Evolutionary conservation across 2,113 vertebrate species (phyloP), one percentile per base, ranked within the genome.

Genomic region (Boleophthalmus pectinirostris): DNA sequence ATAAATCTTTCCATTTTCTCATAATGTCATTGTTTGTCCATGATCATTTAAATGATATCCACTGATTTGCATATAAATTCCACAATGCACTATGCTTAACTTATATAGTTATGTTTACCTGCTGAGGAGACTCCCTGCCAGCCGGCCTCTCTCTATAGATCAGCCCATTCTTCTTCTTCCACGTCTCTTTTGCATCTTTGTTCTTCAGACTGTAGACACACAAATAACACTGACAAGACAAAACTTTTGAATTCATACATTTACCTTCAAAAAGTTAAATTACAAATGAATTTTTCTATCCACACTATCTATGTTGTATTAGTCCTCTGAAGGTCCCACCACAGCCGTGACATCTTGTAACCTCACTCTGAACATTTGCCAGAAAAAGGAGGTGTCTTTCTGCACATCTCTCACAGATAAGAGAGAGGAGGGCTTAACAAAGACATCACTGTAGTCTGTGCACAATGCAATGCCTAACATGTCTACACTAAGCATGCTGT

Each of bases 131-230:
- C 87, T 94, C 93, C 69, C 89, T 85, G 72, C 93, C 91, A 69
- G 91, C 87, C 3, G 93, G 92, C 63, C 92, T 89, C 77, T 90
- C 92, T 84, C 90, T 88, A 47, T 86, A 86, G 79, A 92, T 90
- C 70, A 94, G 78, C 63, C 92, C 92, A 69, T 94, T 94, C 74
- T 79, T 93, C 82, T 86, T 93, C 85, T 86, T 92, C 88, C 84
- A 85, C 1, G 81, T 23, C 24, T 78, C 79, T 12, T 68, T 89
- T 74, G 74, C 82, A 57, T 79, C 47, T 67, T 85, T 92, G 43
- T 82, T 85, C 57, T 85, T 88, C 82, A 4, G 81, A 67, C 91
- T 94, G 81, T 29, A 70, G 71, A 67, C 64, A 25, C 24, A 49
- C 24, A 57, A 60, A 18, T 56, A 74, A 21, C 3, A 33, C 14